phyloP scores from a whole-genome alignment of 2,113 vertebrate genomes.

The Myotis yumanensis region DNA sequence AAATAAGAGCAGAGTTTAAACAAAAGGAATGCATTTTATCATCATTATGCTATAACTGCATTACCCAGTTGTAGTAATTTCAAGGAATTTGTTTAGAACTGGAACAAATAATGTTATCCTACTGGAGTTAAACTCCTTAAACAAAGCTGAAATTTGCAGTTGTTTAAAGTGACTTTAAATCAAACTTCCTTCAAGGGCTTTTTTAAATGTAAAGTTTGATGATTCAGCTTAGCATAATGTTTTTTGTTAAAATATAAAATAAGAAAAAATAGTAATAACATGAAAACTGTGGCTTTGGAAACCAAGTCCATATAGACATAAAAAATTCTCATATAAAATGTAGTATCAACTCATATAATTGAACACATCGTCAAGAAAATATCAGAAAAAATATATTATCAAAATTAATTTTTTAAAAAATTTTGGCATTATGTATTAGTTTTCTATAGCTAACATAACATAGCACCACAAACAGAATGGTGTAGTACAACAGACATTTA shows the following conservation, averaged over 20 bases:
- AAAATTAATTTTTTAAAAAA: not conserved
- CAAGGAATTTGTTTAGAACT: not conserved
- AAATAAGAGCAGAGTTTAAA: not conserved
- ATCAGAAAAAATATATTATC: not conserved
- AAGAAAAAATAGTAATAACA: not conserved
- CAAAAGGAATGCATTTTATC: not conserved
- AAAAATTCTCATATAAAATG: not conserved
- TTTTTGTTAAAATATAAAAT: not conserved
- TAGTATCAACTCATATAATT: not conserved
- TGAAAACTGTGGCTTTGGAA: not conserved
- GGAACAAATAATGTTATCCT: not conserved
- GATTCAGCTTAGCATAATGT: not conserved
- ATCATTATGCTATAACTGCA: not conserved
- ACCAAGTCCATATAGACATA: not conserved
- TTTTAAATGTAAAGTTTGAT: not conserved
- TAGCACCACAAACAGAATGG: not conserved
- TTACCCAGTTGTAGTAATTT: not conserved
- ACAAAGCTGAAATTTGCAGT: not conserved
- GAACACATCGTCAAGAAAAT: not conserved
- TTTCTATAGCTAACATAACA: not conserved
- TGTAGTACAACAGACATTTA: not conserved
- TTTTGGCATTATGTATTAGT: not conserved
- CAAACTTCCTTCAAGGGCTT: not conserved
- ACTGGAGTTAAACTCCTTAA: not conserved
- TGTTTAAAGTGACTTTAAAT: not conserved